Percentiles rank a stretch among this genome's conserved stretches.
Conservation (phyloP, 2,888 invertebrate genomes). For the Aplocera efformata region DNA sequence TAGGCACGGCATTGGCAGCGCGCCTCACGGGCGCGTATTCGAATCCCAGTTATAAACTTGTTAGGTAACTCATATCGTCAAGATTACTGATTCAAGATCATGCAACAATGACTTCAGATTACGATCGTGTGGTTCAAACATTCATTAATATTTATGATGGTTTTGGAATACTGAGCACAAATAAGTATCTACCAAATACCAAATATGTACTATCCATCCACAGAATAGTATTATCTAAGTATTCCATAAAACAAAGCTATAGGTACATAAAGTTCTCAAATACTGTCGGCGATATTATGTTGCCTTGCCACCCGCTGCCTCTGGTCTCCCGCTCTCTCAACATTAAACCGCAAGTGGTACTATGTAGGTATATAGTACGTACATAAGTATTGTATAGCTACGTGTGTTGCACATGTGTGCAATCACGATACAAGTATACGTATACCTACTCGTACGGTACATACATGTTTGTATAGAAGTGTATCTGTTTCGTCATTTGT, state of each 20-base stretch:
- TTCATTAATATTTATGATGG: too few species aligned
- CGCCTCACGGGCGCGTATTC: constrained; percentile 2
- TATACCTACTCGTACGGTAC: constrained; percentile 11
- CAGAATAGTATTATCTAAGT: too few species aligned
- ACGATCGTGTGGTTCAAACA: too few species aligned
- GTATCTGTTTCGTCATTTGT: constrained; percentile 46
- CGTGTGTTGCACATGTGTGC: constrained; percentile 17
- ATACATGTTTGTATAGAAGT: constrained; percentile 26
- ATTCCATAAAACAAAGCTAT: too few species aligned
- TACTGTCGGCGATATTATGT: constrained; percentile 5
- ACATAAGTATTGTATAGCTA: neutral
- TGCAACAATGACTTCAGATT: too few species aligned
- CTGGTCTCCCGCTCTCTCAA: constrained; percentile 22
- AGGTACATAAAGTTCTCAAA: constrained; percentile 3
- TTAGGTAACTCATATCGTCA: too few species aligned
- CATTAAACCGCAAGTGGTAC: constrained; percentile 21
- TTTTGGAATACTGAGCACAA: too few species aligned
- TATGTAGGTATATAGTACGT: constrained; percentile 2
- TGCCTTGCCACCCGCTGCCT: constrained; percentile 24
- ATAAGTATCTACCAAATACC: too few species aligned
- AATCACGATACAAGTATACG: constrained; percentile 9
- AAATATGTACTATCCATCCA: too few species aligned
- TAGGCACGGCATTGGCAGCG: constrained; percentile 2
- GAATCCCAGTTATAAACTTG: neutral
- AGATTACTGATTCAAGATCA: too few species aligned